Conservation (phyloP, 2,113 vertebrate species). For the Orycteropus afer region DNA sequence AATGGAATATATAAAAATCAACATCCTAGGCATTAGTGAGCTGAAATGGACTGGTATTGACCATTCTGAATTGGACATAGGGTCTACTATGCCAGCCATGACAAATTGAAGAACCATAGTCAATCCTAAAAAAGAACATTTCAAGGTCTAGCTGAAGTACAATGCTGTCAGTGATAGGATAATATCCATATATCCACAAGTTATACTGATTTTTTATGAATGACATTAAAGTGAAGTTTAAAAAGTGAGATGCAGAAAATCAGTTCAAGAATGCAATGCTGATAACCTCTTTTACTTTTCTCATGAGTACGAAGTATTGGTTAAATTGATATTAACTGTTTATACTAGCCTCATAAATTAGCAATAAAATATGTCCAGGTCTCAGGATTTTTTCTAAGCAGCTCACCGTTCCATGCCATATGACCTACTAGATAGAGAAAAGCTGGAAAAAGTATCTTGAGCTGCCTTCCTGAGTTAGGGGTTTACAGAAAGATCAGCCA, state of each 20-base stretch:
- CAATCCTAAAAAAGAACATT: too few relatives aligned
- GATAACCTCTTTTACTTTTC: not conserved
- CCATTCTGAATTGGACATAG: too few relatives aligned
- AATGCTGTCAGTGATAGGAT: too few relatives aligned
- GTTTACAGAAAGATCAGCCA: slow-evolving; percentile 50
- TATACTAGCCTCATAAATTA: slow-evolving; percentile 24
- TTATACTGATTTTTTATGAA: not conserved
- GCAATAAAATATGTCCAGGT: slow-evolving; percentile 1
- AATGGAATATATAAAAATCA: too few relatives aligned
- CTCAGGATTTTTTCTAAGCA: slow-evolving; percentile 10
- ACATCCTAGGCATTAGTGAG: too few relatives aligned
- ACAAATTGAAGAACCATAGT: too few relatives aligned
- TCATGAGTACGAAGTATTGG: not conserved
- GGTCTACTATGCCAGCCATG: too few relatives aligned
- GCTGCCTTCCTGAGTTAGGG: not conserved
- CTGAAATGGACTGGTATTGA: too few relatives aligned
- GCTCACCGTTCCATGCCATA: not conserved
- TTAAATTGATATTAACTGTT: slow-evolving; percentile 11
- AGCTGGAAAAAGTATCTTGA: not conserved
- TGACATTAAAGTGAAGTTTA: not conserved
- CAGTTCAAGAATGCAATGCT: slow-evolving; percentile 3
- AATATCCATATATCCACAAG: too few relatives aligned
- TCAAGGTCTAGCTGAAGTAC: too few relatives aligned
- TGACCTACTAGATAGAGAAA: not conserved
- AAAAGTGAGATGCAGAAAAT: slow-evolving; percentile 20